A percentile compares a stretch with the other conserved stretches of the same genome.
Evolutionary conservation across 2,797 vertebrate genomes (phyloP).

Genomic region (Crax fasciolata): DNA sequence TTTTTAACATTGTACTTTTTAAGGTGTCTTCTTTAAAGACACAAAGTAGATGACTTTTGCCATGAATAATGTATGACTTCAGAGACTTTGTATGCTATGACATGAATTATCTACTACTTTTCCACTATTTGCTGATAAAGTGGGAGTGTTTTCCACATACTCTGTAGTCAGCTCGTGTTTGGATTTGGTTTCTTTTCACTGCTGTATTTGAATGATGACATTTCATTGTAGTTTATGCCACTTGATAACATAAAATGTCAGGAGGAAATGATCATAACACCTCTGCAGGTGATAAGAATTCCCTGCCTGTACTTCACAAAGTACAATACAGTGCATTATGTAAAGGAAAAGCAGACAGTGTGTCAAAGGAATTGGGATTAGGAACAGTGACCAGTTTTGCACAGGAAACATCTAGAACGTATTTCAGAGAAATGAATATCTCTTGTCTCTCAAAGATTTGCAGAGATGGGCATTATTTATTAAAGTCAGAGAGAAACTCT

Average conservation of each 20-base stretch:
- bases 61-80: constrained; percentile 72
- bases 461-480: neutral
- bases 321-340: neutral
- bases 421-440: neutral
- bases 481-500: neutral
- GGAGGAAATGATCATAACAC: constrained; percentile 71
- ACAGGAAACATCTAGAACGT: neutral
- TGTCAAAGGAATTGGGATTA: neutral
- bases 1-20: constrained; percentile 80
- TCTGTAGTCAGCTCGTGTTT: constrained; percentile 39
- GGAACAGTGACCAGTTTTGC: neutral
- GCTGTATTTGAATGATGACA: constrained; percentile 70
- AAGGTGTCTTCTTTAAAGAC: constrained; percentile 75
- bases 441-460: neutral
- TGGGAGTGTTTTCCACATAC: constrained; percentile 58
- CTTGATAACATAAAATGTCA: constrained; percentile 73
- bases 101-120: constrained; percentile 76
- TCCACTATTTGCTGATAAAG: constrained; percentile 65
- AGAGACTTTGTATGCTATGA: constrained; percentile 71
- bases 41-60: constrained; percentile 64
- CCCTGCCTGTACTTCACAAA: constrained; percentile 33
- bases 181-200: constrained; percentile 15
- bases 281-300: constrained; percentile 68
- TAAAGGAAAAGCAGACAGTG: neutral
- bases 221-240: constrained; percentile 66